Base-by-base conservation (phyloP, 1,140 invertebrate species). In the Mya arenaria region DNA sequence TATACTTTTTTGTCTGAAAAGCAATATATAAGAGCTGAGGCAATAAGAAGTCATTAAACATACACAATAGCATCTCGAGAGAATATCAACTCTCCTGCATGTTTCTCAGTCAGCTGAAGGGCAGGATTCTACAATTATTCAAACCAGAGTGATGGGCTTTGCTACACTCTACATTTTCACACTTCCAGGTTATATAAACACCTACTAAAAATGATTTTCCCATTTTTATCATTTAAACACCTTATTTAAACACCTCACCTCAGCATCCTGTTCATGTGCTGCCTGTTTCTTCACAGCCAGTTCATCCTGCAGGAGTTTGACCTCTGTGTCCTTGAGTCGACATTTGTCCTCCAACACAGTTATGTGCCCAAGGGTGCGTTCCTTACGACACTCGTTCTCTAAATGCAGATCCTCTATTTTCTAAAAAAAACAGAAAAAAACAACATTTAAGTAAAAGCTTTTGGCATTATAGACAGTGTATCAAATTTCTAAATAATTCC, bases 291-390 rank as follows among this genome's bases (percentile, higher is more conserved):
- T 84, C 17, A 72, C 73, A 5, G 36, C 25, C 32, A 84, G 83
- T 87, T 80, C 87, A 83, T 82, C 75, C 25, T 72, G 23, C n/a
- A 79, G 6, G n/a, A 72, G 32, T 52, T 83, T 74, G 3, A 86
- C 55, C 52, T 83, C 75, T 0, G 52, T 74, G 10, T 72, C 84
- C 62, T 86, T 74, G 8, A 34, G 58, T 41, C 62, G 71, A 58
- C 62, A 81, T 36, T 65, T 77, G 52, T 82, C 62, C 34, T 82
- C 63, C 37, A 83, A 28, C 25, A 68, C 41, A 41, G 37, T 37
- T 52, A 86, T 36, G 28, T 73, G 34, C 17, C 69, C 52, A 23
- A 62, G 74, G 30, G 74, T 28, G 36, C 37, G 73, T 19, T 37
- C 15, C 32, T 85, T 85, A 19, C 60, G 73, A 4, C 41, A 62